A percentile compares a stretch with the other conserved stretches of the same genome.
These are phyloP conservation scores for Drosophila ananassae DNA, from an alignment of 1,140 invertebrate genomes.

Conservation along the genomic window DNA sequence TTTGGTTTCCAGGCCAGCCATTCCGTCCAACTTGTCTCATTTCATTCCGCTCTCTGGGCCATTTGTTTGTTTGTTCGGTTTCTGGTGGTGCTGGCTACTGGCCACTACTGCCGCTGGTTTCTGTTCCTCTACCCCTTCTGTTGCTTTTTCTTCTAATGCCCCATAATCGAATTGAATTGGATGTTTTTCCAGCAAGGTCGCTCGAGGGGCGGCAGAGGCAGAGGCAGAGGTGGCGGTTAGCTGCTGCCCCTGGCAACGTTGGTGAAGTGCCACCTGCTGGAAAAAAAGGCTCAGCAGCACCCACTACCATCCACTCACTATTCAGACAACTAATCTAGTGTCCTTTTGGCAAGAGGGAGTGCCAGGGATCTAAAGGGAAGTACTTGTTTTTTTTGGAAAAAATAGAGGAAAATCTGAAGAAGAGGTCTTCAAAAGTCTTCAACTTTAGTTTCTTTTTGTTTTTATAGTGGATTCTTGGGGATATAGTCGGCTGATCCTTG, in stretches of 20 bases:
- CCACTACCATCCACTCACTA: not conserved
- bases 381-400: not conserved
- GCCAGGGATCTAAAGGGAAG: not conserved
- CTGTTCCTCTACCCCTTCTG: not conserved
- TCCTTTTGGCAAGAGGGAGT: not conserved
- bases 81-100: not conserved
- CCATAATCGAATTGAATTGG: slow-evolving; percentile 45
- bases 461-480: no score
- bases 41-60: slow-evolving; percentile 46
- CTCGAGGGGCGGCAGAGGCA: not conserved
- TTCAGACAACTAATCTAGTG: slow-evolving; percentile 2
- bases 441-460: no score
- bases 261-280: slow-evolving; percentile 11
- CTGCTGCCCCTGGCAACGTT: slow-evolving; percentile 31
- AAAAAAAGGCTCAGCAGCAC: slow-evolving; percentile 16
- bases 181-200: slow-evolving; percentile 37
- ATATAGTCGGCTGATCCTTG: no score
- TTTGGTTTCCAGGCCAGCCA: slow-evolving; percentile 36
- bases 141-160: not conserved
- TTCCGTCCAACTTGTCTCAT: slow-evolving; percentile 10
- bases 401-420: not conserved
- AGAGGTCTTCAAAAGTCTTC: no score
- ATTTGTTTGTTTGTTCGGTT: slow-evolving; percentile 33
- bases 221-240: no score
- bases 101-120: not conserved